Base-by-base conservation (phyloP, 2,797 vertebrate species). In the Peromyscus aztecus region DNA sequence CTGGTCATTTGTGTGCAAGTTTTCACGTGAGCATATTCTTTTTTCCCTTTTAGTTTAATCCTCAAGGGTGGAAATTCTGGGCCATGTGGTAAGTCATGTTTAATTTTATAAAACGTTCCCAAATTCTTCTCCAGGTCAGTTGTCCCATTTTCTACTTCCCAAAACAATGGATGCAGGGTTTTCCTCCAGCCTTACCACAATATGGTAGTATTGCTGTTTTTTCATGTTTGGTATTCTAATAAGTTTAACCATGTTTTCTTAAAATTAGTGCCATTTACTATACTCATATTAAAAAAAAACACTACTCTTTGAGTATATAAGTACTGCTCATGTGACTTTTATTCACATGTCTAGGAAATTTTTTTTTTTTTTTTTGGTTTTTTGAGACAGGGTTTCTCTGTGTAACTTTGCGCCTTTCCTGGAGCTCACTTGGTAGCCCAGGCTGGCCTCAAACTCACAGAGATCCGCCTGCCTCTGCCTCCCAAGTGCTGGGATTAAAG, bases 51-150 rank as follows among this genome's bases (percentile, higher is more conserved):
- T 75, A 27, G 19, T 57, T 91, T 89, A 69, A 49, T 65, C 43
- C 31, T 31, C 7, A 65, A 40, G 9, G 0, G 6, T 85, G 23
- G 29, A 89, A 92, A 81, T 69, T 10, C 46, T 81, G 11, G 21
- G 14, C 40, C 34, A 16, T 75, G 24, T 73, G n/a, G 4, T 89
- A 49, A 90, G 34, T 81, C 12, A 34, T 95, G 85, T 65, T 93
- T 93, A 78, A n/a, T 67, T 94, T 92, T 91, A 5, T 40, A 81
- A 82, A 23, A 80, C 67, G 46, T 34, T 87, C n/a, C 29, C 27
- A 46, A 92, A 52, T 5, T 94, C 34, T 5, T 94, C 34, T 76
- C 29, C 29, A 81, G 40, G 59, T 8, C 85, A 4, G 12, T 14
- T 91, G 6, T 27, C 55, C 31, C 19, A 92, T 88, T 78, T 91